These are phyloP conservation scores for Eonycteris spelaea DNA, from an alignment of 2,113 vertebrate genomes.

Conservation along the genomic window DNA sequence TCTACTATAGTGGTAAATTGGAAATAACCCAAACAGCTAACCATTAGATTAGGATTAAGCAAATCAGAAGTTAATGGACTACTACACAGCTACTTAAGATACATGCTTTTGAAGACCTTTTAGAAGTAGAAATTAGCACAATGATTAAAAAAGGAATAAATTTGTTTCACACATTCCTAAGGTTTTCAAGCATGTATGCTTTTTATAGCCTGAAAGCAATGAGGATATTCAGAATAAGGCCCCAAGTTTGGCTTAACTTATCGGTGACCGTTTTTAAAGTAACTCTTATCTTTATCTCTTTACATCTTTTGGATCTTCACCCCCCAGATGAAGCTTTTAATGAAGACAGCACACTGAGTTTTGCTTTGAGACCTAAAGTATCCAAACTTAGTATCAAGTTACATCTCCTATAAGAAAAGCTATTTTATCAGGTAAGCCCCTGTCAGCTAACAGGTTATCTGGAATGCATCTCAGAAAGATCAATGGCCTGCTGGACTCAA, in stretches of 20 bases:
- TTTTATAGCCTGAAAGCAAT: neutral
- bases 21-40: neutral
- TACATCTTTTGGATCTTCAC: no score
- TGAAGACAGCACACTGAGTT: neutral
- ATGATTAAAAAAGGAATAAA: neutral
- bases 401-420: neutral
- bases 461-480: neutral
- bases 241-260: neutral
- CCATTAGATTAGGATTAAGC: neutral
- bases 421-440: neutral
- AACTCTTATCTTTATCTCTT: neutral
- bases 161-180: constrained; percentile 18
- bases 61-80: neutral
- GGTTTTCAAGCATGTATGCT: constrained; percentile 19
- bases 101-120: neutral
- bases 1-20: no score
- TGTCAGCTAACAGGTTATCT: neutral
- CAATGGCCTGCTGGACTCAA: constrained; percentile 75
- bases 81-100: neutral
- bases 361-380: neutral
- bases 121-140: neutral
- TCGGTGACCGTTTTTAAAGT: neutral
- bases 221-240: neutral
- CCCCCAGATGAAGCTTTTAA: neutral
- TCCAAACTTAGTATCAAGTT: neutral